phyloP scores from a whole-genome alignment of 2,888 invertebrate species.

The Morpho achilles region DNA sequence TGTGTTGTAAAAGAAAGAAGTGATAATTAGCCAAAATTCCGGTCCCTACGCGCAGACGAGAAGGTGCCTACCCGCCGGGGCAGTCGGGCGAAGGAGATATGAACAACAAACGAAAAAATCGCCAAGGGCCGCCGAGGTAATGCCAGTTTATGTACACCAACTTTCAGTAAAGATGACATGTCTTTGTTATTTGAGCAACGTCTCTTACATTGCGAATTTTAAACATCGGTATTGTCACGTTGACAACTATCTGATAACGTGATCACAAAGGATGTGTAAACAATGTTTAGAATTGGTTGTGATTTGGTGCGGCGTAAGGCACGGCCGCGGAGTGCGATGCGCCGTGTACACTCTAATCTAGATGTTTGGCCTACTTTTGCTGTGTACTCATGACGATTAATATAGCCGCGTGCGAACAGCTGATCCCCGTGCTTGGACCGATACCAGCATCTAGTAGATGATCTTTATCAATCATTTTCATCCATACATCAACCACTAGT shows the following conservation, averaged over 20 bases:
- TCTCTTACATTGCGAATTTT: slow-evolving; percentile 52
- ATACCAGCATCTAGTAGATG: slow-evolving; percentile 29
- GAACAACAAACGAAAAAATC: slow-evolving; percentile 92
- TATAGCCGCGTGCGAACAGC: slow-evolving; percentile 74
- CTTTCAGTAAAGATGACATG: slow-evolving; percentile 62
- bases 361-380: slow-evolving; percentile 75
- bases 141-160: slow-evolving; percentile 48
- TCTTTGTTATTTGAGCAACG: slow-evolving; percentile 67
- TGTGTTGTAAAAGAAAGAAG: slow-evolving; percentile 78
- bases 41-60: slow-evolving; percentile 90
- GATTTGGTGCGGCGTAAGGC: slow-evolving; percentile 43
- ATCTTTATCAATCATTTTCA: slow-evolving; percentile 34
- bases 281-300: slow-evolving; percentile 44
- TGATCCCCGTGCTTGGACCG: slow-evolving; percentile 60
- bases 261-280: slow-evolving; percentile 60
- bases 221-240: slow-evolving; percentile 47
- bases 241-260: slow-evolving; percentile 51
- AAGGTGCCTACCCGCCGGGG: slow-evolving; percentile 87
- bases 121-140: slow-evolving; percentile 88
- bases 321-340: slow-evolving; percentile 43
- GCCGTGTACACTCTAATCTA: slow-evolving; percentile 55
- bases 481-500: slow-evolving; percentile 2
- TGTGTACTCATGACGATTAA: slow-evolving; percentile 67
- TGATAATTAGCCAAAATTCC: slow-evolving; percentile 87
- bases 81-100: slow-evolving; percentile 81